phyloP scores from a whole-genome alignment of 2,888 invertebrate species.

The Deroplatys truncata region DNA sequence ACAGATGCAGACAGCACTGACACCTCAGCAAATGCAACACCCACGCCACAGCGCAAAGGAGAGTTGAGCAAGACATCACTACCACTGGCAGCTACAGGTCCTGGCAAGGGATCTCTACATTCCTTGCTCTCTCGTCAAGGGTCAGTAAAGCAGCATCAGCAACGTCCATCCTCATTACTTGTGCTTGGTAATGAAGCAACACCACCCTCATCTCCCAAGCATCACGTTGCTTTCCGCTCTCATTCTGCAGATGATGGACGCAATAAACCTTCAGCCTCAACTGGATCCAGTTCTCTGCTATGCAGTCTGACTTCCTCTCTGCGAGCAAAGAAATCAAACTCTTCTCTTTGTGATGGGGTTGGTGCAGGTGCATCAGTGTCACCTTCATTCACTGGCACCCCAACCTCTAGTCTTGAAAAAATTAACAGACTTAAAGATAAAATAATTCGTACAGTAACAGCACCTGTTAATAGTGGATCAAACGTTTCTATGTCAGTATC shows the following conservation, averaged over 20 bases:
- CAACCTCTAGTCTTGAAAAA: constrained; percentile 39
- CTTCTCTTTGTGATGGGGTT: constrained; percentile 11
- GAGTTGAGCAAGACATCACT: constrained; percentile 4
- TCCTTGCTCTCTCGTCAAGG: constrained; percentile 17
- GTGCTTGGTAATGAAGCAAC: constrained; percentile 30
- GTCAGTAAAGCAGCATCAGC: constrained; percentile 1
- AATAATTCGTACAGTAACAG: constrained; percentile 41
- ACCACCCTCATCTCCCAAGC: constrained; percentile 41
- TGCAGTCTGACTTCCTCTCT: constrained; percentile 11
- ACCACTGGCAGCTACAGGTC: constrained; percentile 6
- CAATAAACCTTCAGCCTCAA: not conserved
- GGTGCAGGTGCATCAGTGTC: constrained; percentile 6
- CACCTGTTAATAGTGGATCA: constrained; percentile 38
- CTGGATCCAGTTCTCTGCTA: constrained; percentile 14
- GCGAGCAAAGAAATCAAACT: constrained; percentile 6
- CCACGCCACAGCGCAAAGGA: constrained; percentile 19
- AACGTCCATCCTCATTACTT: constrained; percentile 27
- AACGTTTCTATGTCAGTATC: constrained; percentile 36
- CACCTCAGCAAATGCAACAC: constrained; percentile 26
- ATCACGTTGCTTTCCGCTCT: constrained; percentile 36
- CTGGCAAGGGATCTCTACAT: constrained; percentile 3
- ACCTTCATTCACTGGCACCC: constrained; percentile 25
- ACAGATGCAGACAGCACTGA: constrained; percentile 16
- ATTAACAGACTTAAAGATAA: constrained; percentile 43
- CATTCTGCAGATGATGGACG: constrained; percentile 39